These are phyloP conservation scores for Lymantria dispar DNA, from an alignment of 2,888 invertebrate species.

Conservation along the genomic window DNA sequence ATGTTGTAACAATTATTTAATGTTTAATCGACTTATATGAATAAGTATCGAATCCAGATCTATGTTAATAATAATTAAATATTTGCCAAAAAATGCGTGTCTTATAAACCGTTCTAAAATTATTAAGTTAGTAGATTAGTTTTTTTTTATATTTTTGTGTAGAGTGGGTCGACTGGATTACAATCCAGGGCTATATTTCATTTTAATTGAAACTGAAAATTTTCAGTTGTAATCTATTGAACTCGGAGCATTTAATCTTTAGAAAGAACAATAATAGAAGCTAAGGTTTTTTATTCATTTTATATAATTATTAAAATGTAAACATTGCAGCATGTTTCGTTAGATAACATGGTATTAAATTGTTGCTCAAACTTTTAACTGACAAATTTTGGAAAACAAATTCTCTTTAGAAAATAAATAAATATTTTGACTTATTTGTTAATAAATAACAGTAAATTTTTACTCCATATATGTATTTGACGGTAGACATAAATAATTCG, in stretches of 20 bases:
- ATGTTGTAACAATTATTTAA: neutral
- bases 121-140: slow-evolving; percentile 55
- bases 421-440: neutral
- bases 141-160: slow-evolving; percentile 65
- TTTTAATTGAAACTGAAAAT: slow-evolving; percentile 41
- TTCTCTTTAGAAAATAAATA: slow-evolving; percentile 1
- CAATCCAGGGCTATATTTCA: slow-evolving; percentile 32
- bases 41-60: neutral
- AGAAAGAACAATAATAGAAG: slow-evolving; percentile 15
- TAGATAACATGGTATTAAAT: slow-evolving; percentile 1
- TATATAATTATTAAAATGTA: neutral
- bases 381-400: slow-evolving; percentile 19
- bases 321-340: neutral
- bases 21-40: neutral
- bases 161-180: slow-evolving; percentile 43
- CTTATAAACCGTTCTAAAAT: slow-evolving; percentile 54
- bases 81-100: slow-evolving; percentile 18
- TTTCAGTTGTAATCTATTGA: slow-evolving; percentile 44
- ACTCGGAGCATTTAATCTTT: slow-evolving; percentile 17
- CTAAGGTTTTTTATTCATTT: slow-evolving; percentile 4
- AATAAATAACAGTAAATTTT: too few species aligned
- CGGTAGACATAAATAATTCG: neutral
- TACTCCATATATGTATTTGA: neutral
- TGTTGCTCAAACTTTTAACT: slow-evolving; percentile 20
- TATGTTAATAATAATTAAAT: neutral